Evolutionary conservation across 2,113 vertebrate species (phyloP).

Genomic region (Mirounga angustirostris): DNA sequence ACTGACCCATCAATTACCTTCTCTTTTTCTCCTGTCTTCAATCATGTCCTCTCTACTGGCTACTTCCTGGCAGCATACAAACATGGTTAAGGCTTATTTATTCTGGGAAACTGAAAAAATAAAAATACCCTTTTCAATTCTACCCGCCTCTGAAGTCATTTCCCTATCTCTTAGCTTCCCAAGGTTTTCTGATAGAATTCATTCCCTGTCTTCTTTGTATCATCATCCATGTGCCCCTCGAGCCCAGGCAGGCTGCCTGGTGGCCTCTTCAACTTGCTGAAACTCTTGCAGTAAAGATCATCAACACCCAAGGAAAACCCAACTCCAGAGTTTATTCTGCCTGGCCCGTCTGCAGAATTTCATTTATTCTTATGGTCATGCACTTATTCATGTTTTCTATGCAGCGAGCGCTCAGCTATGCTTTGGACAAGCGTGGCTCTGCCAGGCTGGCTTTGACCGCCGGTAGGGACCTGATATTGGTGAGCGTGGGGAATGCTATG

Average conservation of each 20-base stretch:
- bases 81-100: conserved; percentile 62
- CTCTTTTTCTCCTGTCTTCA: neutral
- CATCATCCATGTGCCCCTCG: neutral
- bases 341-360: neutral
- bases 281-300: neutral
- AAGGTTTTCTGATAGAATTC: neutral
- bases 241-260: neutral
- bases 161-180: neutral
- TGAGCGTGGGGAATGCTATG: neutral
- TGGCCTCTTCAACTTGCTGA: neutral
- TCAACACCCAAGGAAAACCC: neutral
- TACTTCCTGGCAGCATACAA: conserved; percentile 69
- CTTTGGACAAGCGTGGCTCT: neutral
- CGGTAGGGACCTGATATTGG: neutral
- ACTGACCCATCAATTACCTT: neutral
- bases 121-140: conserved; percentile 2
- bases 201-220: neutral
- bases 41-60: conserved; percentile 38
- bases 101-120: conserved; percentile 31
- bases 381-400: neutral
- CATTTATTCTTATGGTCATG: neutral
- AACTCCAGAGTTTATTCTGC: neutral
- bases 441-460: neutral
- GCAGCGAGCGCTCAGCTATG: accelerated
- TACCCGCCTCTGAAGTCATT: neutral